A percentile compares a stretch with the other conserved stretches of the same genome.
phyloP scores from a whole-genome alignment of 2,113 vertebrate species.

The Chaetodon auriga region DNA sequence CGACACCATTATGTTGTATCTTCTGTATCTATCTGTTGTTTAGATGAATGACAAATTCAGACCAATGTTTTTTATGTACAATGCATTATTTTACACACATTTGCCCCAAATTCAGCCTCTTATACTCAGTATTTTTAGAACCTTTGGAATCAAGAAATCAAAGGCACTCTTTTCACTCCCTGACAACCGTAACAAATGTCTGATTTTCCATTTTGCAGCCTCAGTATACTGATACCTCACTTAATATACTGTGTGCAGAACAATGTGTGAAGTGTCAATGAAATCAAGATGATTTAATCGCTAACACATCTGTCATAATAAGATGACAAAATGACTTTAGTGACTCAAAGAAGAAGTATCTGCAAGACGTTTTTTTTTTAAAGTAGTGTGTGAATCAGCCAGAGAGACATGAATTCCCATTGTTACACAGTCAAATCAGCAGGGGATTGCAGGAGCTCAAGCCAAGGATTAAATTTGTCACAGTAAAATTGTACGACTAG shows the following conservation, averaged over 20 bases:
- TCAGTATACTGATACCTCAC: not conserved
- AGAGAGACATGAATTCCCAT: conserved; percentile 55
- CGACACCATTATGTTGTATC: not conserved
- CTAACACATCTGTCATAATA: conserved; percentile 33
- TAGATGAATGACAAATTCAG: not conserved
- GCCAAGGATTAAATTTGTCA: conserved; percentile 74
- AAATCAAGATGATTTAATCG: conserved; percentile 30
- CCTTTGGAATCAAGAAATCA: not conserved
- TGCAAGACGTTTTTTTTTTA: conserved; percentile 28
- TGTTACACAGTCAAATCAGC: conserved; percentile 64
- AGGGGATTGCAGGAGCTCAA: conserved; percentile 62
- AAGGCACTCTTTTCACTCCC: not conserved
- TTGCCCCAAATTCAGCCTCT: not conserved
- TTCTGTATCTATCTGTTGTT: not conserved
- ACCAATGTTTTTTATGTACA: not conserved
- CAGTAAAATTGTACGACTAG: conserved; percentile 56
- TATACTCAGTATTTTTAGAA: not conserved
- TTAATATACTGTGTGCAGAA: not conserved
- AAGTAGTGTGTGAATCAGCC: conserved; percentile 50
- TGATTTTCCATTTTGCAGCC: not conserved
- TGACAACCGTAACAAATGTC: not conserved
- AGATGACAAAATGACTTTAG: conserved; percentile 38
- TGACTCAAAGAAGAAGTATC: conserved; percentile 31
- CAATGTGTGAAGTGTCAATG: not conserved
- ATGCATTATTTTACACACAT: not conserved